phyloP scores from a whole-genome alignment of 2,888 invertebrate species.

The Acrobasis consociella region DNA sequence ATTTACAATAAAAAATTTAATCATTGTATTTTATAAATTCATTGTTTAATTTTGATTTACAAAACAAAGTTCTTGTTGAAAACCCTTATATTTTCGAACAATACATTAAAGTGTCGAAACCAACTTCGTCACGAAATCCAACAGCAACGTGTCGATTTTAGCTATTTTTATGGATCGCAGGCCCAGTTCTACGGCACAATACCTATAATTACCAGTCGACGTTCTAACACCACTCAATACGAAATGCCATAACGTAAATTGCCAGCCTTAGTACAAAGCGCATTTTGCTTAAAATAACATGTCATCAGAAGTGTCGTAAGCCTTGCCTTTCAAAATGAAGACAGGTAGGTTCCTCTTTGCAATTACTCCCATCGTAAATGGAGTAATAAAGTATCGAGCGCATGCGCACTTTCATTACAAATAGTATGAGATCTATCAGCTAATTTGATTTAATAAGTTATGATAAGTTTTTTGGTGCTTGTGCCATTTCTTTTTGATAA shows the following conservation, averaged over 20 bases:
- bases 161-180: slow-evolving; percentile 8
- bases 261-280: slow-evolving; percentile 5
- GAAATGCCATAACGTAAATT: slow-evolving; percentile 13
- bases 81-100: too few species aligned
- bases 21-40: too few species aligned
- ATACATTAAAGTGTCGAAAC: background rate
- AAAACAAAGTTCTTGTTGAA: too few species aligned
- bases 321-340: slow-evolving; percentile 28
- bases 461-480: too few species aligned
- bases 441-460: too few species aligned
- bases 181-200: slow-evolving; percentile 5
- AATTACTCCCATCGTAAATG: slow-evolving; percentile 32
- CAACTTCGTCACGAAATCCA: background rate
- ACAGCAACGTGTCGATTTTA: background rate
- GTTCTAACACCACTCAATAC: slow-evolving; percentile 16
- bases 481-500: too few species aligned
- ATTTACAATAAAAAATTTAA: too few species aligned
- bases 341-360: slow-evolving; percentile 25
- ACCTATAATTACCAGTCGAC: background rate
- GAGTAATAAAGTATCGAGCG: slow-evolving; percentile 29
- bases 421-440: slow-evolving; percentile 2
- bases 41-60: too few species aligned
- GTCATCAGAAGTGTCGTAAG: slow-evolving; percentile 27
- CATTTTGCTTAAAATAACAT: slow-evolving; percentile 22
- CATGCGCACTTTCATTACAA: slow-evolving; percentile 25